Conservation (phyloP, 2,113 vertebrate genomes). For the Euleptes europaea region DNA sequence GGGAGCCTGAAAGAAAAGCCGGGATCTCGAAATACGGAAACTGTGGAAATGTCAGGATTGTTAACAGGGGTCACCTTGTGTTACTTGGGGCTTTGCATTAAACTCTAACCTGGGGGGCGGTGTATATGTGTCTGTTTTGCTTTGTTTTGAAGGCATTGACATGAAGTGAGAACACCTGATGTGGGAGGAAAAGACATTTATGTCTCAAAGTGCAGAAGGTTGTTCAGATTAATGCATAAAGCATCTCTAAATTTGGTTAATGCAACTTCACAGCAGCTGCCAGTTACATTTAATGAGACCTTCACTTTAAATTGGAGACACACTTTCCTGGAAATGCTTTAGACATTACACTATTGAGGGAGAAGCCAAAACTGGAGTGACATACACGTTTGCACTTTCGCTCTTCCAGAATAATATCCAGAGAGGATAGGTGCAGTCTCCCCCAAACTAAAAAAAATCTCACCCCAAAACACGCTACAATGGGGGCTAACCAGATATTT, state of each 20-base stretch:
- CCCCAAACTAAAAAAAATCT: neutral
- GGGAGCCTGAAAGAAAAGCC: slow-evolving; percentile 53
- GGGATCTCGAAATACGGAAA: slow-evolving; percentile 56
- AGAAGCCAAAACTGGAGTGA: neutral
- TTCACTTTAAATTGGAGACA: neutral
- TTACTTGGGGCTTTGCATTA: slow-evolving; percentile 56
- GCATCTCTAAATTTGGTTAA: neutral
- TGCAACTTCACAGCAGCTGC: neutral
- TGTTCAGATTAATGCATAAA: neutral
- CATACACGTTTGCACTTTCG: neutral
- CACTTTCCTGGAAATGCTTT: neutral
- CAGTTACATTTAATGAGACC: neutral
- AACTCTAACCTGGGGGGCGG: neutral
- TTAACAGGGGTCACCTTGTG: slow-evolving; percentile 50
- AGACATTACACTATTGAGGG: neutral
- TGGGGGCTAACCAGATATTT: too few species aligned
- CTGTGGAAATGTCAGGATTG: slow-evolving; percentile 52
- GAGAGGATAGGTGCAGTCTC: neutral
- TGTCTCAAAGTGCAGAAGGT: neutral
- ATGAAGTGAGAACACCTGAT: neutral
- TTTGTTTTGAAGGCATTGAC: neutral
- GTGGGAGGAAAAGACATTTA: neutral
- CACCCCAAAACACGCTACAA: too few species aligned
- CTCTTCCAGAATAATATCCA: neutral
- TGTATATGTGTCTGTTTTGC: neutral